Evolutionary conservation across 2,113 vertebrate genomes (phyloP), one percentile per base, ranked within the genome.

Genomic region (Scortum barcoo): DNA sequence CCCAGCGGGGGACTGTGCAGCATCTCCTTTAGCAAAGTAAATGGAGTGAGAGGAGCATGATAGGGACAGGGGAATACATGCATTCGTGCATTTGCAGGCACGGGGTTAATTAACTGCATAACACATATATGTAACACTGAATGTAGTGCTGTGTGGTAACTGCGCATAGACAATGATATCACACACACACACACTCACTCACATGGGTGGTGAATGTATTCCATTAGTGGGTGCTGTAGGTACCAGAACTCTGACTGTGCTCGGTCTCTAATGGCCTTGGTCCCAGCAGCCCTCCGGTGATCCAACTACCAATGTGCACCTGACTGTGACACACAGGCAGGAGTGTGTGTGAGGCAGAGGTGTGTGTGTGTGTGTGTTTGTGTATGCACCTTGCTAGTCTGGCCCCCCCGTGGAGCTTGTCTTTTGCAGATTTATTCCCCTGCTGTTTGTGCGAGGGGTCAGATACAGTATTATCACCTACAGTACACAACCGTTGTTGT

Each of bases 221-320:
- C 80, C 86, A 93, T 83, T 92, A 88, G 69, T 84, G 81, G 68
- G 7, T 72, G 78, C 57, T 77, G 78, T 73, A 75, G 86, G 76
- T 60, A 50, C 46, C 79, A 81, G 74, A 68, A 56, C 83, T 76
- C 75, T 75, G 80, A 62, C 74, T 86, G 88, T 72, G 78, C 67
- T 84, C 72, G 8, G 26, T 61, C 86, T 76, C 68, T 91, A 90
- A 93, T 92, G 88, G 80, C 71, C 79, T 78, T 14, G 28, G 65
- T 81, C 78, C 67, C 65, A n/a, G 40, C 76, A 88, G 86, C 86
- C 76, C 63, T 84, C 58, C 17, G 17, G 73, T 76, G 74, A 88
- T 88, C 72, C 69, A 76, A 75, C 75, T 65, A 68, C n/a, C n/a
- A n/a, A n/a, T n/a, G 36, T 83, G 81, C 85, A 84, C 71, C 78